phyloP scores from a whole-genome alignment of 2,797 vertebrate species.

The Thripadectes ignobilis region DNA sequence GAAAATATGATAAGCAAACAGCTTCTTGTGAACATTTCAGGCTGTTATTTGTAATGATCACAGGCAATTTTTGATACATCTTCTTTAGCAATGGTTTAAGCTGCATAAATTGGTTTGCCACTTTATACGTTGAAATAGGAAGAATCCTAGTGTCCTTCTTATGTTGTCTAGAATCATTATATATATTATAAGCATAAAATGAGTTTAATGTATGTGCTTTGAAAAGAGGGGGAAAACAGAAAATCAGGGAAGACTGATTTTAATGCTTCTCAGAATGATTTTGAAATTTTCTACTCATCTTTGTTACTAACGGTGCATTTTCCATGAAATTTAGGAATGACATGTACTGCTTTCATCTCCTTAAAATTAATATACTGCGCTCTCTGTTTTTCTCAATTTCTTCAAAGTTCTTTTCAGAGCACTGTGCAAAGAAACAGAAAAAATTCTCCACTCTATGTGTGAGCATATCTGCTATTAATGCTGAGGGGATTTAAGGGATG shows the following conservation, averaged over 20 bases:
- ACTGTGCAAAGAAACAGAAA: conserved; percentile 68
- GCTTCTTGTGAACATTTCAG: conserved; percentile 79
- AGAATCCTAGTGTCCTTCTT: conserved; percentile 72
- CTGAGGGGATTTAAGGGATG: conserved; percentile 71
- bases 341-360: conserved; percentile 72
- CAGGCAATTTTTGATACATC: conserved; percentile 81
- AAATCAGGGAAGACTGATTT: conserved; percentile 71
- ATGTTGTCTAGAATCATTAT: conserved; percentile 80
- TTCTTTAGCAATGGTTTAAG: conserved; percentile 81
- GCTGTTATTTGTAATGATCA: conserved; percentile 82
- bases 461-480: conserved; percentile 57
- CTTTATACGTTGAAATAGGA: conserved; percentile 74
- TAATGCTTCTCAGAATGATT: conserved; percentile 74
- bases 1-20: conserved; percentile 84
- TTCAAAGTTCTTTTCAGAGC: conserved; percentile 64
- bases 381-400: conserved; percentile 66
- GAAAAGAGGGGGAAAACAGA: conserved; percentile 74
- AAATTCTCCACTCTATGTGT: conserved; percentile 55
- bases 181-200: conserved; percentile 80
- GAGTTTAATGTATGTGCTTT: conserved; percentile 76
- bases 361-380: conserved; percentile 69
- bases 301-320: conserved; percentile 67
- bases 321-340: conserved; percentile 71
- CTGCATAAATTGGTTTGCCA: conserved; percentile 78
- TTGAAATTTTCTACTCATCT: conserved; percentile 75